Evolutionary conservation across 53 echinoderm and acorn worm species (phyloP).

Genomic region (Echinometra lucunter): DNA sequence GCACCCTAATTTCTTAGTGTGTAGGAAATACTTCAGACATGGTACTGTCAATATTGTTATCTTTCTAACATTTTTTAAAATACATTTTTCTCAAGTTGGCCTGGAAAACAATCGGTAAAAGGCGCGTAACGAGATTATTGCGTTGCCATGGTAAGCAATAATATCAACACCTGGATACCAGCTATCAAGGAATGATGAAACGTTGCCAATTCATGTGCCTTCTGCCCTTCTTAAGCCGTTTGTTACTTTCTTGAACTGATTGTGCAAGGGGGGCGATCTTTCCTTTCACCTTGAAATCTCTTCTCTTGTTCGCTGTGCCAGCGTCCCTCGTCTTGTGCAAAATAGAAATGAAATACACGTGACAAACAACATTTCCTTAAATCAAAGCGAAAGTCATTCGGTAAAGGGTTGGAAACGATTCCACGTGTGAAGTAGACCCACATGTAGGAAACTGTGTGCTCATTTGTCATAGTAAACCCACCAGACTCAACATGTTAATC

Average conservation of each 20-base stretch:
- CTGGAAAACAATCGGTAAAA: not conserved
- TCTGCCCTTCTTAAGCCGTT: too few species aligned
- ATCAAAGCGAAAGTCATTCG: slow-evolving; percentile 52
- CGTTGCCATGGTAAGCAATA: not conserved
- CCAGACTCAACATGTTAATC: slow-evolving; percentile 41
- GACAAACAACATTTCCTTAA: slow-evolving; percentile 26
- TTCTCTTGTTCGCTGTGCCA: not conserved
- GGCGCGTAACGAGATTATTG: not conserved
- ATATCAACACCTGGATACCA: not conserved
- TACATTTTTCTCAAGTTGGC: not conserved
- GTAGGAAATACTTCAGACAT: too few species aligned
- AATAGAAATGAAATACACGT: slow-evolving; percentile 5
- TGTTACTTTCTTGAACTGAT: not conserved
- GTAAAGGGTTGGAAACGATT: slow-evolving; percentile 23
- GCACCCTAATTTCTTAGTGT: too few species aligned
- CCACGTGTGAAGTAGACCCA: slow-evolving; percentile 12
- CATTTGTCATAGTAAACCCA: slow-evolving; percentile 45
- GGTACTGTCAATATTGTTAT: too few species aligned
- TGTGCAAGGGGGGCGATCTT: not conserved
- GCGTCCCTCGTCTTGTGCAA: not conserved
- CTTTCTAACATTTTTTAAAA: too few species aligned
- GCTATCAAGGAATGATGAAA: not conserved
- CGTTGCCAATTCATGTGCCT: not conserved
- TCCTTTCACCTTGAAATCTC: not conserved
- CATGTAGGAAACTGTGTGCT: slow-evolving; percentile 25